A percentile compares a stretch with the other conserved stretches of the same genome.
Evolutionary conservation across 2,888 invertebrate species (phyloP).

Genomic region (Hedya salicella): DNA sequence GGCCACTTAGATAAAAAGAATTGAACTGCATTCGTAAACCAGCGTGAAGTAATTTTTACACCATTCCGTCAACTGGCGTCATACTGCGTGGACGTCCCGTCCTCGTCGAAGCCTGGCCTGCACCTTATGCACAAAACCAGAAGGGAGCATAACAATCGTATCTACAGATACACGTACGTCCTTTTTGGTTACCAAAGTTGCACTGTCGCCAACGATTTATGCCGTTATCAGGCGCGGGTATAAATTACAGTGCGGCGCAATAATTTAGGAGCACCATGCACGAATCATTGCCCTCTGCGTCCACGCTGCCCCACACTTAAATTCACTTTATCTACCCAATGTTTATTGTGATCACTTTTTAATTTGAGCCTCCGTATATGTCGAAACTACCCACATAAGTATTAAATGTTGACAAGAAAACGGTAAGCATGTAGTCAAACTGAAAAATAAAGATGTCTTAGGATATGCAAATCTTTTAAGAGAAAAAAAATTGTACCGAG

Average conservation of each 20-base stretch:
- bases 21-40: constrained; percentile 38
- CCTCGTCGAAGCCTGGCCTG: constrained; percentile 64
- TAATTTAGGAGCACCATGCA: constrained; percentile 83
- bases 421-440: too few relatives aligned
- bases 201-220: constrained; percentile 81
- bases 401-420: too few relatives aligned
- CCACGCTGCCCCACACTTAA: constrained; percentile 64
- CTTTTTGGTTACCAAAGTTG: constrained; percentile 51
- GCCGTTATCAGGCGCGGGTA: constrained; percentile 80
- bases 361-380: constrained; percentile 47
- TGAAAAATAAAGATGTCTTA: too few relatives aligned
- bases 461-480: too few relatives aligned
- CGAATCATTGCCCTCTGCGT: constrained; percentile 83
- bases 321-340: constrained; percentile 78
- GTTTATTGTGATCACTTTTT: constrained; percentile 73
- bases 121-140: not conserved
- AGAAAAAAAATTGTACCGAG: too few relatives aligned
- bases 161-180: constrained; percentile 9
- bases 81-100: constrained; percentile 71
- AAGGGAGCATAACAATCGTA: not conserved
- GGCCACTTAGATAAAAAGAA: constrained; percentile 17
- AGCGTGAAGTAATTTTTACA: constrained; percentile 50
- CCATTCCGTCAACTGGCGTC: constrained; percentile 71
- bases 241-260: constrained; percentile 81
- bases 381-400: not conserved